Conservation (phyloP, 2,113 vertebrate species). For the Platysternon megacephalum region DNA sequence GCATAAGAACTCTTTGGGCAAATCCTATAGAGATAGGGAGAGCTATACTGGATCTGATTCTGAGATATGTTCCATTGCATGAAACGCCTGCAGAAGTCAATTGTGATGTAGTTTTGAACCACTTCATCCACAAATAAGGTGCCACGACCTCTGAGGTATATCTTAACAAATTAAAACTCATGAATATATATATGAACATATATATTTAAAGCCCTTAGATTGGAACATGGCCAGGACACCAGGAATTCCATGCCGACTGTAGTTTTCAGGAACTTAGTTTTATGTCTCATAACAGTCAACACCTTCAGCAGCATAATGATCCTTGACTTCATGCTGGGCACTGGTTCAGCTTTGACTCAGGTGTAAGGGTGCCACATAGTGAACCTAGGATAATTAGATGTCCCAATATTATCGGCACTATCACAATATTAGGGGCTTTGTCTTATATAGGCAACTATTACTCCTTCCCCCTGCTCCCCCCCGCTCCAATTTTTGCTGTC, state of each 20-base stretch:
- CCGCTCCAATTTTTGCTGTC: background rate
- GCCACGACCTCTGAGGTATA: background rate
- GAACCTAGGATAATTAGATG: background rate
- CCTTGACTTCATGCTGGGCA: background rate
- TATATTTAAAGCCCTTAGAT: background rate
- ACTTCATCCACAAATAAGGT: conserved; percentile 5
- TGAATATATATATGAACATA: background rate
- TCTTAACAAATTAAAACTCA: background rate
- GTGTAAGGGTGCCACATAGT: background rate
- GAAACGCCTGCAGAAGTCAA: background rate
- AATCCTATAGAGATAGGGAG: background rate
- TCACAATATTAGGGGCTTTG: background rate
- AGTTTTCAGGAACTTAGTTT: background rate
- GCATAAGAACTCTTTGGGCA: background rate
- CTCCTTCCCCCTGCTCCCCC: too few species aligned
- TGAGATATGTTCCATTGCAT: background rate
- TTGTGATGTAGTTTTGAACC: background rate
- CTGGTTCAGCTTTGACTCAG: background rate
- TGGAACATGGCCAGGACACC: background rate
- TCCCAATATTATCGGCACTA: background rate
- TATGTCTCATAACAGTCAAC: background rate
- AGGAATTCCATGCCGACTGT: background rate
- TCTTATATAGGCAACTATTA: too few species aligned
- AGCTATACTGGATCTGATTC: background rate
- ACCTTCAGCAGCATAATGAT: background rate